Percentiles rank a stretch among this genome's conserved stretches.
These are phyloP conservation scores for Tenrec ecaudatus DNA, from an alignment of 2,113 vertebrate genomes.

Conservation along the genomic window DNA sequence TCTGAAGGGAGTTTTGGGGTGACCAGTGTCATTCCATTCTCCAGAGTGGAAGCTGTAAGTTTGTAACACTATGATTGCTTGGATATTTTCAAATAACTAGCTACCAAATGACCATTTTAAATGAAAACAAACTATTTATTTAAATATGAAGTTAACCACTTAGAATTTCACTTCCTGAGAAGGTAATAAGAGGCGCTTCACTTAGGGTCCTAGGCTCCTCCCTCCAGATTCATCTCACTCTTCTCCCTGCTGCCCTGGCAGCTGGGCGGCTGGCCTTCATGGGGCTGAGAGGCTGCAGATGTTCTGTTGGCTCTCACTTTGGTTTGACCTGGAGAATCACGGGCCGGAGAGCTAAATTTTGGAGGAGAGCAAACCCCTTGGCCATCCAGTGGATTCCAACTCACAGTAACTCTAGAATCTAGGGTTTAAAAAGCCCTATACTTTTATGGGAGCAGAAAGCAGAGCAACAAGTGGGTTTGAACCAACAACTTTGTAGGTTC, in stretches of 20 bases:
- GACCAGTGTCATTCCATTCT: not conserved
- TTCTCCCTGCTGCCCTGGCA: not conserved
- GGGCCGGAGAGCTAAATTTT: not conserved
- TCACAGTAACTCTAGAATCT: too few relatives aligned
- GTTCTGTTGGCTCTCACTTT: not conserved
- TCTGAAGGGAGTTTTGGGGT: slow-evolving; percentile 10
- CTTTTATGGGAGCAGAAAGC: too few relatives aligned
- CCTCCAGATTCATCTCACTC: not conserved
- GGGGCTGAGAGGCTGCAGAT: too few relatives aligned
- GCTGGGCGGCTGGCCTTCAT: too few relatives aligned
- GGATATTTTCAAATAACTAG: not conserved
- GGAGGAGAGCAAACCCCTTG: not conserved
- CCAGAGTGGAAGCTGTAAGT: not conserved
- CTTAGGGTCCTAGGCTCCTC: not conserved
- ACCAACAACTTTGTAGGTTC: too few relatives aligned
- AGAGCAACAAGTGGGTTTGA: too few relatives aligned
- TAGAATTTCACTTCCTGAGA: not conserved
- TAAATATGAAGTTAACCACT: not conserved
- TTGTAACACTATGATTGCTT: not conserved
- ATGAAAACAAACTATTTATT: not conserved
- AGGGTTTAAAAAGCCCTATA: too few relatives aligned
- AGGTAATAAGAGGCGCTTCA: not conserved
- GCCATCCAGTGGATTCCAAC: too few relatives aligned
- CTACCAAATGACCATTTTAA: too few relatives aligned
- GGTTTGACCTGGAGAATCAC: not conserved